phyloP scores from a whole-genome alignment of 2,888 invertebrate genomes.

The Apotomis capreana region DNA sequence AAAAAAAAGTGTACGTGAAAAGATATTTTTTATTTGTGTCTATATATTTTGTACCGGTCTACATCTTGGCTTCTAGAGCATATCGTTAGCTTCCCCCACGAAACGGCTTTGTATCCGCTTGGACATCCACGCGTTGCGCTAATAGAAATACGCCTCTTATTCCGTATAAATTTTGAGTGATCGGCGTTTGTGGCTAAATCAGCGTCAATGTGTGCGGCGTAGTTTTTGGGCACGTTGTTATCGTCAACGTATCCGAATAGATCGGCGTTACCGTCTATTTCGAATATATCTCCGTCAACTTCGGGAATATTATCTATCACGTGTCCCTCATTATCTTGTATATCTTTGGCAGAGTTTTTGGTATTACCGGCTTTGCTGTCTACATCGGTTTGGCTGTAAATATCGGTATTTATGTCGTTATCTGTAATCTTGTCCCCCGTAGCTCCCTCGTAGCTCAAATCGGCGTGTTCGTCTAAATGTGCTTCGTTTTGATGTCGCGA shows the following conservation, averaged over 20 bases:
- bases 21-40: not conserved
- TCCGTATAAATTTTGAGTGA: not conserved
- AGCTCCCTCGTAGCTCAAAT: not conserved
- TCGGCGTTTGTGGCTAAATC: not conserved
- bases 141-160: not conserved
- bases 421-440: not conserved
- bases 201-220: not conserved
- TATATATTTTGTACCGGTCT: no score
- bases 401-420: not conserved
- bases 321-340: not conserved
- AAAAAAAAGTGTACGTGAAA: not conserved
- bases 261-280: not conserved
- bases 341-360: not conserved
- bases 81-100: not conserved
- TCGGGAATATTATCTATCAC: not conserved
- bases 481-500: not conserved
- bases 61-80: not conserved
- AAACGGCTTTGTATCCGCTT: not conserved
- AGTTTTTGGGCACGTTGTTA: not conserved
- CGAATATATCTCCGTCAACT: not conserved
- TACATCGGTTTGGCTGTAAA: not conserved
- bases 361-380: not conserved
- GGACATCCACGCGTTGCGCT: not conserved
- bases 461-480: not conserved
- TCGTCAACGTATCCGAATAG: constrained; percentile 4